Percentiles rank a stretch among this genome's conserved stretches.
phyloP scores from a whole-genome alignment of 2,797 vertebrate species.

The Chrosomus eos region DNA sequence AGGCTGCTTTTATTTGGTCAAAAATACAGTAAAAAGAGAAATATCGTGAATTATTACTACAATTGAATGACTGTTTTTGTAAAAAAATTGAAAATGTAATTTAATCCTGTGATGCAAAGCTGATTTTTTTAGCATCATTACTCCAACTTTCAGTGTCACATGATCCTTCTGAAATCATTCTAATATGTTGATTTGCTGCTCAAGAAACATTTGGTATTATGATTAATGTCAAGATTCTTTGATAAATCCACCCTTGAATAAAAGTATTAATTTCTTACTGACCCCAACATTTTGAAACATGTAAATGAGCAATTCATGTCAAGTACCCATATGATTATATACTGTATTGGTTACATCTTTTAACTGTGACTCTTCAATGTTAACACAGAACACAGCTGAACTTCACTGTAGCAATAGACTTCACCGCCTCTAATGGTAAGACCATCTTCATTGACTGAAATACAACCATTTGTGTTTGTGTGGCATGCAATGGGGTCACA shows the following conservation, averaged over 20 bases:
- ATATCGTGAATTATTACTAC: no score
- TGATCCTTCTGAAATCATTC: no score
- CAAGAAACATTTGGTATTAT: neutral
- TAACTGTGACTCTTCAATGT: constrained; percentile 13
- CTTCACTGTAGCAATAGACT: constrained; percentile 98
- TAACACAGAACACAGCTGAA: constrained; percentile 91
- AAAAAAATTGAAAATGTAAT: no score
- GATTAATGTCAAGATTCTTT: neutral
- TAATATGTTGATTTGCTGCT: no score
- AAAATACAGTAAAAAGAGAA: no score
- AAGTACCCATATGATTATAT: neutral
- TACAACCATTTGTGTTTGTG: neutral
- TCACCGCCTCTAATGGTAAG: constrained; percentile 97
- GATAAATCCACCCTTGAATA: neutral
- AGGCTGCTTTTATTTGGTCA: no score
- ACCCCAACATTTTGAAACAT: neutral
- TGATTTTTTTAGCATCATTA: no score
- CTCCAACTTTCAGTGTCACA: no score
- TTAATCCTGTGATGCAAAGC: no score
- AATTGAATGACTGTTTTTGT: no score
- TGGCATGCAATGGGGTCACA: neutral
- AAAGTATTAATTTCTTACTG: neutral
- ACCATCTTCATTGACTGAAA: neutral
- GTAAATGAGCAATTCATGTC: neutral
- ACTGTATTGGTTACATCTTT: neutral